A percentile compares a stretch with the other conserved stretches of the same genome.
Conservation (phyloP, 2,113 vertebrate genomes). For the Vimba vimba region DNA sequence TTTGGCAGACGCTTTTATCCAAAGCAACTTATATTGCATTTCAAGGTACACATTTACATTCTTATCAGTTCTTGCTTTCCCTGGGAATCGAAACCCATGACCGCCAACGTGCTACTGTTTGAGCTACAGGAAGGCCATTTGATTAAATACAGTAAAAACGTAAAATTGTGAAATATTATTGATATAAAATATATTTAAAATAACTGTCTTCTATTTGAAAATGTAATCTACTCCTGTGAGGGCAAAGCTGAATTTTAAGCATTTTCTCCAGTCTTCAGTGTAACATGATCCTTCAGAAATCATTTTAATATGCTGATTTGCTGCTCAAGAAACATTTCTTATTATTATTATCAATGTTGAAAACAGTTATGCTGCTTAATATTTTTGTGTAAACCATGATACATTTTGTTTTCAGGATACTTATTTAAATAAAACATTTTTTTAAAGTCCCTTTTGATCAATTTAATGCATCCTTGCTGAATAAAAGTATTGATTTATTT, state of each 20-base stretch:
- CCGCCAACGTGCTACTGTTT: no score
- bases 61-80: no score
- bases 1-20: no score
- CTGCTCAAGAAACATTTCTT: neutral
- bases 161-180: neutral
- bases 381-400: no score
- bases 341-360: neutral
- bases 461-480: neutral
- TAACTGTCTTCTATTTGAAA: neutral
- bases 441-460: no score
- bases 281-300: constrained; percentile 4
- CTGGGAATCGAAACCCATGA: no score
- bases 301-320: neutral
- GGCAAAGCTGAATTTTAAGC: neutral
- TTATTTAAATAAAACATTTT: neutral
- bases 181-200: neutral
- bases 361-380: neutral
- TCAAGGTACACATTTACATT: no score
- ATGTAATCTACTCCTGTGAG: neutral
- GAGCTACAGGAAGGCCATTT: no score
- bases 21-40: no score
- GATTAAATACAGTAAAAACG: neutral
- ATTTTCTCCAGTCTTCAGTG: neutral
- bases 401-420: neutral
- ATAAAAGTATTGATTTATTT: neutral